phyloP scores from a whole-genome alignment of 1,140 invertebrate species.

The Camponotus floridanus region DNA sequence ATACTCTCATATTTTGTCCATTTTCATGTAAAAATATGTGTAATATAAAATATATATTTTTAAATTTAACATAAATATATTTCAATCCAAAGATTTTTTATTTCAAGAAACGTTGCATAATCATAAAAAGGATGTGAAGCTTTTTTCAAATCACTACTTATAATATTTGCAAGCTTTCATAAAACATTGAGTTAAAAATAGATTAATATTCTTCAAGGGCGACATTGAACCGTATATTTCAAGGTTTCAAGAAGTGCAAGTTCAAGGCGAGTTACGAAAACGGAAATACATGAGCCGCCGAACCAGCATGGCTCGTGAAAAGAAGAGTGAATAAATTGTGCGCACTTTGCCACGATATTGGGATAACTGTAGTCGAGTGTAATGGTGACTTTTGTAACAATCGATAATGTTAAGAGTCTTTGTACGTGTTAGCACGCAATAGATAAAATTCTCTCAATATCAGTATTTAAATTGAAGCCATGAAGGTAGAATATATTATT shows the following conservation, averaged over 20 bases:
- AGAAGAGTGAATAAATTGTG: background rate
- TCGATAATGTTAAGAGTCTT: background rate
- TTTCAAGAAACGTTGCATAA: background rate
- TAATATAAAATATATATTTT: background rate
- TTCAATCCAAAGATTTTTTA: background rate
- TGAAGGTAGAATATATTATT: background rate
- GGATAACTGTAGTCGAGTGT: background rate
- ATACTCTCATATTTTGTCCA: background rate
- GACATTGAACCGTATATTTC: constrained; percentile 24
- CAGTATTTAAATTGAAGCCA: background rate
- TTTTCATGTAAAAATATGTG: background rate
- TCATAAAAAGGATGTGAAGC: background rate
- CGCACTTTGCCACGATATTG: constrained; percentile 27
- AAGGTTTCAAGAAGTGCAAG: constrained; percentile 61
- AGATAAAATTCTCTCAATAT: background rate
- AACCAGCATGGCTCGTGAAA: background rate
- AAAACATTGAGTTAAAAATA: constrained; percentile 10
- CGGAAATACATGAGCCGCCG: constrained; percentile 40
- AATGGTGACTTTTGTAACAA: constrained; percentile 18
- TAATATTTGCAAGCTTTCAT: background rate
- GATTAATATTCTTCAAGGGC: background rate
- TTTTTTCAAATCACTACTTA: background rate
- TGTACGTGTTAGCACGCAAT: background rate
- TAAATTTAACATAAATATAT: background rate
- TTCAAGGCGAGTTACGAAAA: constrained; percentile 68